Base-by-base conservation (phyloP, 2,888 invertebrate species). In the Cheilosia variabilis region DNA sequence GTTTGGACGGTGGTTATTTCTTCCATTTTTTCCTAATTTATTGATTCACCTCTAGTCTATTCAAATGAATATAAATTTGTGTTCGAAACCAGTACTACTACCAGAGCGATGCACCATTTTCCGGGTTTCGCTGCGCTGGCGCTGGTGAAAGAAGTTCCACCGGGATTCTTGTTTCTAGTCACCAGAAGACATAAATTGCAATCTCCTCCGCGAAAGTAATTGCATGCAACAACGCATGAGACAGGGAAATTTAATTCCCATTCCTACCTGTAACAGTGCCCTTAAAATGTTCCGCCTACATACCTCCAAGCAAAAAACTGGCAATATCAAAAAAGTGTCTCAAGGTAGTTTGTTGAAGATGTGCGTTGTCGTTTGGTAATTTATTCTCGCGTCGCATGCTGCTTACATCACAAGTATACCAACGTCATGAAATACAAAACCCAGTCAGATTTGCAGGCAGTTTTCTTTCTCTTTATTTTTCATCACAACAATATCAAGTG, bases 351-450 rank as follows among this genome's bases (percentile, higher is more conserved):
- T 34, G 63, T 55, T 55, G 15, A 58, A 73, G 83, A 78, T 83
- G 37, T 37, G 80, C 72, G 62, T 43, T 52, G 52, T 62, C 50
- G 72, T 53, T 66, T n/a, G 60, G 58, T 77, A 66, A 77, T 65
- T 66, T 72, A 66, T 76, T 77, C 72, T 47, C 50, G 34, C 31
- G 43, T 57, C 62, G 68, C 79, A 60, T 72, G 69, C 37, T 53
- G 69, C 63, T 84, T 84, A 60, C 78, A 78, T 84, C 78, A 84
- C 68, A 73, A 50, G 53, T 37, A 17, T n/a, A 45, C 52, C 52
- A 47, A 45, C 75, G 75, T 75, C 84, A 76, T 60, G 75, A 75
- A 79, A 84, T 19, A 71, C 58, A 45, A 84, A 84, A 79, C 79
- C 47, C 69, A 34, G 57, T 19, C 73, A 55, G 34, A 45, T 52